Percentiles rank a stretch among this genome's conserved stretches.
Evolutionary conservation across 2,888 invertebrate species (phyloP).

Genomic region (Silvanus unidentatus): DNA sequence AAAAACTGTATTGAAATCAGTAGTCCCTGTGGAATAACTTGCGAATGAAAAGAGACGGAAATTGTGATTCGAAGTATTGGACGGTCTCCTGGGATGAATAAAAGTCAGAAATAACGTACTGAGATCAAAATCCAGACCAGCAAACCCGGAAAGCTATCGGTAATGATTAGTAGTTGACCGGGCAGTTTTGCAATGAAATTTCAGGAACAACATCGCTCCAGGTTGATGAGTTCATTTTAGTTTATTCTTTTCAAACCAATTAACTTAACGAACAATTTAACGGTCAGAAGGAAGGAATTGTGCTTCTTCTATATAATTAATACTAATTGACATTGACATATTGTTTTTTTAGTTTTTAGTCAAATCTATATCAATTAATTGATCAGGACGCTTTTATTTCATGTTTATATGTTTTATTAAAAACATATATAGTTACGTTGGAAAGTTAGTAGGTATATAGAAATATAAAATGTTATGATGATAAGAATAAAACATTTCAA

Average conservation of each 20-base stretch:
- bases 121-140: slow-evolving; percentile 25
- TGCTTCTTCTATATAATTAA: too few relatives aligned
- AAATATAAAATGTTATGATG: too few relatives aligned
- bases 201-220: slow-evolving; percentile 11
- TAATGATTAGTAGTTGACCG: slow-evolving; percentile 19
- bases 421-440: too few relatives aligned
- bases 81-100: slow-evolving; percentile 47
- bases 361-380: too few relatives aligned
- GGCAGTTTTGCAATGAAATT: slow-evolving; percentile 28
- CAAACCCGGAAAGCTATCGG: slow-evolving; percentile 22
- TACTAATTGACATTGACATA: too few relatives aligned
- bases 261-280: slow-evolving; percentile 7
- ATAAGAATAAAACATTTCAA: too few relatives aligned
- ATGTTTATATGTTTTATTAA: too few relatives aligned
- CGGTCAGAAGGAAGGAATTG: not conserved
- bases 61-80: slow-evolving; percentile 39
- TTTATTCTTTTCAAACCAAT: slow-evolving; percentile 20
- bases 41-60: slow-evolving; percentile 40
- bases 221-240: slow-evolving; percentile 28
- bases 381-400: too few relatives aligned
- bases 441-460: too few relatives aligned
- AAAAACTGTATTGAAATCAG: slow-evolving; percentile 41
- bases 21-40: slow-evolving; percentile 36
- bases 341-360: too few relatives aligned
- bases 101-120: slow-evolving; percentile 45